phyloP scores from a whole-genome alignment of 2,797 vertebrate species.

The Eulemur coronatus region DNA sequence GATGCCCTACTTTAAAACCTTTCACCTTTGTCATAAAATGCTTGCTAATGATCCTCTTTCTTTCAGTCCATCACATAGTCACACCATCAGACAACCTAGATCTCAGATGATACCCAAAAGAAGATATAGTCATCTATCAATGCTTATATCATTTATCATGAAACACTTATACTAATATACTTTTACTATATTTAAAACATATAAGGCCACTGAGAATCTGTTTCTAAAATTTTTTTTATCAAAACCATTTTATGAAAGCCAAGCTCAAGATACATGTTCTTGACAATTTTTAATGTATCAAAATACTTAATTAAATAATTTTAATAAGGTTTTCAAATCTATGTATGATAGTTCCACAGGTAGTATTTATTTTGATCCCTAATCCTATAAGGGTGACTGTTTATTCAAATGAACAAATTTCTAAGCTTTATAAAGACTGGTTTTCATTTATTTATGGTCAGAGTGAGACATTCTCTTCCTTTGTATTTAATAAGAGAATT shows the following conservation, averaged over 20 bases:
- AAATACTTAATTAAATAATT: constrained; percentile 10
- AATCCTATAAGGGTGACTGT: not conserved
- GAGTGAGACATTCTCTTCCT: not conserved
- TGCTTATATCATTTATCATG: not conserved
- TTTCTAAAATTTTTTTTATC: not conserved
- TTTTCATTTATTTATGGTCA: not conserved
- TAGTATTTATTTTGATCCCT: not conserved
- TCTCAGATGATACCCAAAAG: not conserved
- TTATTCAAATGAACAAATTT: not conserved
- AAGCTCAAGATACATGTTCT: not conserved
- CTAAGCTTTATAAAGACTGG: not conserved
- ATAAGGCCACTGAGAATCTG: not conserved
- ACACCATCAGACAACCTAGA: not conserved
- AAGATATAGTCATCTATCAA: not conserved
- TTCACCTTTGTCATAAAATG: not conserved
- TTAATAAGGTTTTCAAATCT: not conserved
- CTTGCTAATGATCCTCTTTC: not conserved
- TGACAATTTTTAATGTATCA: not conserved
- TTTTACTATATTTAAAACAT: not conserved
- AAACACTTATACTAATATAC: not conserved
- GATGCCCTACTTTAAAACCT: not conserved
- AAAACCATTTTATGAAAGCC: not conserved
- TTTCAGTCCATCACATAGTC: not conserved
- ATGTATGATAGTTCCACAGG: not conserved
- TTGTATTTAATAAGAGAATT: not conserved